These are phyloP conservation scores for Cydia pomonella DNA, from an alignment of 1,140 invertebrate species.

Conservation along the genomic window DNA sequence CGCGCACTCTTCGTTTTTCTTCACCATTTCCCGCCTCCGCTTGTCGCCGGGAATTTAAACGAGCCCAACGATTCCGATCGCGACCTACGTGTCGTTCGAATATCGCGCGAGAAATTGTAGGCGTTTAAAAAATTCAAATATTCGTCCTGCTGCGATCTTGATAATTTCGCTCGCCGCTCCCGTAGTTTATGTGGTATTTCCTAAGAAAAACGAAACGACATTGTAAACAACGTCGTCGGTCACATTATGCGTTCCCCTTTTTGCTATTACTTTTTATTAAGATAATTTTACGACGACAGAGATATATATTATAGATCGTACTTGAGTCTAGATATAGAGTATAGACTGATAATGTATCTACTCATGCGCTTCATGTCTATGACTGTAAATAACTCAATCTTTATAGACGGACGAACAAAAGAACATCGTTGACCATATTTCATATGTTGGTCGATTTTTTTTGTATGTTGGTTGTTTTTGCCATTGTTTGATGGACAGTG, in stretches of 20 bases:
- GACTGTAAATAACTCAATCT: slow-evolving; percentile 15
- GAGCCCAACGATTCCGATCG: slow-evolving; percentile 52
- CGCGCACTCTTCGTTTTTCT: slow-evolving; percentile 52
- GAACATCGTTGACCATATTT: slow-evolving; percentile 47
- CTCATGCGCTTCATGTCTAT: not conserved
- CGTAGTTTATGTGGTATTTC: slow-evolving; percentile 33
- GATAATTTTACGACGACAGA: slow-evolving; percentile 5
- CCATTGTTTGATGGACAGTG: slow-evolving; percentile 59
- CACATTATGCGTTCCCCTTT: slow-evolving; percentile 22
- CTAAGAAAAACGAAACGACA: slow-evolving; percentile 22
- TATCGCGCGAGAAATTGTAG: slow-evolving; percentile 45
- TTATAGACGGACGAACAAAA: not conserved
- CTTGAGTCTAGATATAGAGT: not conserved
- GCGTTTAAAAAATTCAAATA: slow-evolving; percentile 33
- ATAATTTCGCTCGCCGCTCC: slow-evolving; percentile 18
- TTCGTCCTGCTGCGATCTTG: slow-evolving; percentile 16
- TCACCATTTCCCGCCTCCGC: slow-evolving; percentile 61
- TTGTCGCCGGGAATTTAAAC: slow-evolving; percentile 64
- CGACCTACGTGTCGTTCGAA: slow-evolving; percentile 44
- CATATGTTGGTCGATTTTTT: slow-evolving; percentile 45
- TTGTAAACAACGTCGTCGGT: slow-evolving; percentile 25
- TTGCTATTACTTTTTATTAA: slow-evolving; percentile 2
- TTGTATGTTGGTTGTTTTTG: slow-evolving; percentile 52
- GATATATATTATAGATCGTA: not conserved
- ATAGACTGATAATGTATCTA: not conserved